phyloP scores from a whole-genome alignment of 2,797 vertebrate species.

The Rhynchotus rufescens region DNA sequence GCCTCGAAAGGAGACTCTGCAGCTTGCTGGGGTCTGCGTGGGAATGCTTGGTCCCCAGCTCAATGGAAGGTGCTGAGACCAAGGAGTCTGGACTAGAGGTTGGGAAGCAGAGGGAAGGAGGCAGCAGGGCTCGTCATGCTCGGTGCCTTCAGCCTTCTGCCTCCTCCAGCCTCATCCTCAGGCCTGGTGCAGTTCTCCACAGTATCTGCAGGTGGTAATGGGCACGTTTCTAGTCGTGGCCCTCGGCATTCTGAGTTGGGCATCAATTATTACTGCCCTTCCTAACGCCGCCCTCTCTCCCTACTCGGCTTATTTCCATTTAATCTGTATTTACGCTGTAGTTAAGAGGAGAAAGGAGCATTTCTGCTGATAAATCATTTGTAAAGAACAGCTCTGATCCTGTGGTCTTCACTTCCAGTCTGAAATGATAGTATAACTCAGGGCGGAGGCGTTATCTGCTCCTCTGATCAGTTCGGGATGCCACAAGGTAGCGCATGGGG shows the following conservation, averaged over 20 bases:
- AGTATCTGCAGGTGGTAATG: neutral
- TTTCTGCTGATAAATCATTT: neutral
- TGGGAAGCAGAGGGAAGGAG: neutral
- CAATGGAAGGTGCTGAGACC: neutral
- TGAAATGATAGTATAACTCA: neutral
- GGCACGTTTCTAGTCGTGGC: neutral
- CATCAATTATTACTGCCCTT: neutral
- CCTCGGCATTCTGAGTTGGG: neutral
- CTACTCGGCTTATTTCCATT: neutral
- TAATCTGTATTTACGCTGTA: neutral
- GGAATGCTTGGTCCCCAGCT: neutral
- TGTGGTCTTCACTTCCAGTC: neutral
- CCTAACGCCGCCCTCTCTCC: neutral
- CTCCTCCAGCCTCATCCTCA: neutral
- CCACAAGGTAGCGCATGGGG: neutral
- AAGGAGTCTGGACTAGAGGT: neutral
- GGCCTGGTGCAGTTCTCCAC: neutral
- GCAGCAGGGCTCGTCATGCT: neutral
- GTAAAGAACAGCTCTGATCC: neutral
- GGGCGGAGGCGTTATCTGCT: conserved; percentile 29
- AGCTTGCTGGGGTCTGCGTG: neutral
- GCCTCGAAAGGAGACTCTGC: no score
- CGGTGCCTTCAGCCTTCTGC: neutral
- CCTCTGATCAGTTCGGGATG: neutral
- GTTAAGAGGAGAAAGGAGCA: neutral